Evolutionary conservation across 2,113 vertebrate genomes (phyloP).

Genomic region (Rhegmatorhina hoffmannsi): DNA sequence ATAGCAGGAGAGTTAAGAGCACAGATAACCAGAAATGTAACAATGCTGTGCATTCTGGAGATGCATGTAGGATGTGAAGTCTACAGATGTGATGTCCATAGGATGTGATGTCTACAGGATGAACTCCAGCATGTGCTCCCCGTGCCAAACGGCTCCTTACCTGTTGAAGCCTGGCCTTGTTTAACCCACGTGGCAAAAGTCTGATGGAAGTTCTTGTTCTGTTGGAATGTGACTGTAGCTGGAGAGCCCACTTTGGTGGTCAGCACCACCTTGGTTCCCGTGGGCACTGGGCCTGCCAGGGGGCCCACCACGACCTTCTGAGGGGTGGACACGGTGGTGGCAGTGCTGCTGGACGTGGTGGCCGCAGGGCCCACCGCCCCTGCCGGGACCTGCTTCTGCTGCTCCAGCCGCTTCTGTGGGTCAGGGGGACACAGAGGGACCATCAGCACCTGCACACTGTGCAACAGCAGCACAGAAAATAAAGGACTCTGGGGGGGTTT

Average conservation of each 20-base stretch:
- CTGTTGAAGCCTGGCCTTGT: conserved; percentile 89
- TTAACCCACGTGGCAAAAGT: conserved; percentile 98
- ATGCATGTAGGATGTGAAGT: not conserved
- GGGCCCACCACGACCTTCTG: conserved; percentile 87
- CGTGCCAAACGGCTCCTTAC: conserved; percentile 61
- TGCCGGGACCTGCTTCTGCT: conserved; percentile 80
- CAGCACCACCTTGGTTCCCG: conserved; percentile 92
- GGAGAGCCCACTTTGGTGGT: conserved; percentile 91
- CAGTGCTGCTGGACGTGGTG: conserved; percentile 79
- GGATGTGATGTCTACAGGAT: not conserved
- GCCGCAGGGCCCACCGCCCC: conserved; percentile 64
- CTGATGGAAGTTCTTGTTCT: conserved; percentile 98
- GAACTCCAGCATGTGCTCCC: not conserved
- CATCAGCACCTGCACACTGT: not conserved
- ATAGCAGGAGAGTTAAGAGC: not conserved
- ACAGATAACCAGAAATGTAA: not conserved
- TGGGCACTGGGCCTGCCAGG: conserved; percentile 78
- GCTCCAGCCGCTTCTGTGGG: conserved; percentile 91
- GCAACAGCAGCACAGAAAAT: not conserved
- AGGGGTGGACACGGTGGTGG: conserved; percentile 74
- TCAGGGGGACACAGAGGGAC: not conserved
- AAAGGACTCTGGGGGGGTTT: not conserved
- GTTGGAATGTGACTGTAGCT: conserved; percentile 91
- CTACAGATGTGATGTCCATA: not conserved
- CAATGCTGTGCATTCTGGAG: not conserved